phyloP scores from a whole-genome alignment of 64 coral and sea anemone species.

The Montipora foliosa region DNA sequence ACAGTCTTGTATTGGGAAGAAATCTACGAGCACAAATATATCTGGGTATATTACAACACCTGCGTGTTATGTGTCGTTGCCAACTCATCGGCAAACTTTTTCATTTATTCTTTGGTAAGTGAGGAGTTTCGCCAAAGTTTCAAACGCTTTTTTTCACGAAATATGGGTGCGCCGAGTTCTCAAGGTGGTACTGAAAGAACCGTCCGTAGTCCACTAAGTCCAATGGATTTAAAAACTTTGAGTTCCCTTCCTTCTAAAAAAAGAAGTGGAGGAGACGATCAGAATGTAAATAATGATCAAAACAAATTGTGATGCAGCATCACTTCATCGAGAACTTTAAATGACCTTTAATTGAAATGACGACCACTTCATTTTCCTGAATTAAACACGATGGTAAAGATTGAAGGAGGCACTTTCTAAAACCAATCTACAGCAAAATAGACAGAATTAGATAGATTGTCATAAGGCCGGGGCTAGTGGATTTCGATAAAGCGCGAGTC shows the following conservation, averaged over 20 bases:
- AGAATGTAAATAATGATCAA: not conserved
- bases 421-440: too few relatives aligned
- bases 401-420: too few relatives aligned
- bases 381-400: too few relatives aligned
- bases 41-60: slow-evolving; percentile 70
- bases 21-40: slow-evolving; percentile 27
- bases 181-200: slow-evolving; percentile 15
- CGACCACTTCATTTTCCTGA: too few relatives aligned
- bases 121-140: slow-evolving; percentile 73
- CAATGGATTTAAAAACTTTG: not conserved
- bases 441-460: too few relatives aligned
- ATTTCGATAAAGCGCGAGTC: too few relatives aligned
- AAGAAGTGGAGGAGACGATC: too few relatives aligned
- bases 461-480: too few relatives aligned
- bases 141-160: not conserved
- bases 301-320: too few relatives aligned
- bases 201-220: not conserved
- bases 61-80: slow-evolving; percentile 58
- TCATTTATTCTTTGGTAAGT: slow-evolving; percentile 82
- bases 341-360: too few relatives aligned
- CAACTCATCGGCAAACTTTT: slow-evolving; percentile 78
- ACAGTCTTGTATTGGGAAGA: slow-evolving; percentile 44
- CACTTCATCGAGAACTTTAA: too few relatives aligned
- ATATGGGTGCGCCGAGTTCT: not conserved
- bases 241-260: too few relatives aligned